Evolutionary conservation across 2,797 vertebrate genomes (phyloP), one percentile per base, ranked within the genome.

Genomic region (Muscicapa comitata): DNA sequence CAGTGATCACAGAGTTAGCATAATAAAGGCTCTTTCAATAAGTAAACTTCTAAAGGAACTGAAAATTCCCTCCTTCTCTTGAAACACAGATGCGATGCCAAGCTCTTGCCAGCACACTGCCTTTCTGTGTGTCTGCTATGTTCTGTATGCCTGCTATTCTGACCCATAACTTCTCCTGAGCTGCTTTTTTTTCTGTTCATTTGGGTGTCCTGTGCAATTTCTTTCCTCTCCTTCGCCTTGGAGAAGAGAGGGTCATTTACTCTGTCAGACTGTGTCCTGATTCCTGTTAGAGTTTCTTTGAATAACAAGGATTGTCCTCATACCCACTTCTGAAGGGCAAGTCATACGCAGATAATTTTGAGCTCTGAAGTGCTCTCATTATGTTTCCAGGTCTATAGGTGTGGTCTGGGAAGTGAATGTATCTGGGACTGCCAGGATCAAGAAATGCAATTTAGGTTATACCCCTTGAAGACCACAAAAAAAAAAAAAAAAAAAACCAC

Each of bases 1-100:
- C 58, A 95, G 58, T 59, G 66, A 95, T 95, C 81, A 85, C 54
- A 92, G 58, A 82, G 50, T 74, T 77, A 77, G 76, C n/a, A 78
- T 78, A 95, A 94, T 91, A 89, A 93, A 91, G 68, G n/a, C 29
- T 83, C 50, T 95, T 92, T 93, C 84, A 92, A 19, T 66, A 87
- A 73, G 37, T 45, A 86, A 92, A 88, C 82, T 76, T 73, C 72
- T 89, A 82, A 75, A 74, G 53, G 62, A 90, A 58, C 47, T 67
- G 51, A 91, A 89, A 90, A 80, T 74, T 59, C 67, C 38, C 33
- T 65, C 92, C 50, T 77, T 90, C 28, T 63, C 71, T 71, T 47
- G 61, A 89, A 89, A 62, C 40, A 19, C 1, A 79, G 47, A 53
- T 5, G 14, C 40, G 61, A 43, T 35, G 65, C 75, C 91, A 93